Conservation (phyloP, 2,888 invertebrate species). For the Thymelicus lineola region DNA sequence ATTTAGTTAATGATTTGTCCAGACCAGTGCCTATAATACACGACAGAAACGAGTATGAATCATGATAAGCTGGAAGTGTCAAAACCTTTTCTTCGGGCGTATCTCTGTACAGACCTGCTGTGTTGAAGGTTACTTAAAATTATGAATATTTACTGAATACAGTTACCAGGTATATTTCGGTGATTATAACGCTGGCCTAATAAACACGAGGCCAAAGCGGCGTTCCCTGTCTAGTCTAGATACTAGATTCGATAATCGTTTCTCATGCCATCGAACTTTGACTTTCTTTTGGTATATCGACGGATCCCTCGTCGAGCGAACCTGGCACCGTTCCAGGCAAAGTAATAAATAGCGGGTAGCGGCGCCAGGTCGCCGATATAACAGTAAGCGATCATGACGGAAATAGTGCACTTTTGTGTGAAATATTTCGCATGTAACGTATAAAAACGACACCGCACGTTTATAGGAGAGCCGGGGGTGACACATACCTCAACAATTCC, state of each 20-base stretch:
- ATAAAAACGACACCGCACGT: constrained; percentile 36
- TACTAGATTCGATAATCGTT: constrained; percentile 6
- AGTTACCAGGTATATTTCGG: no score
- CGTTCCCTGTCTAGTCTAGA: neutral
- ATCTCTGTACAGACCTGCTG: no score
- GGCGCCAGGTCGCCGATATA: constrained; percentile 72
- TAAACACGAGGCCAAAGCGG: neutral
- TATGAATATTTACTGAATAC: no score
- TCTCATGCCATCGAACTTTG: constrained; percentile 75
- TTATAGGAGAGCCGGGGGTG: constrained; percentile 36
- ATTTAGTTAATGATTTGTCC: no score
- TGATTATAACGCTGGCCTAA: neutral
- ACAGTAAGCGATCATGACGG: constrained; percentile 62
- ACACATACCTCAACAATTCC: constrained; percentile 39
- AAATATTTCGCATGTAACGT: constrained; percentile 43
- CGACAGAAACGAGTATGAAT: no score
- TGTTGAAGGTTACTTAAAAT: no score
- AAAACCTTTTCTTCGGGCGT: no score
- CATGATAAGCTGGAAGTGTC: no score
- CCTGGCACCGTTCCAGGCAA: constrained; percentile 73
- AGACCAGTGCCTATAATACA: no score
- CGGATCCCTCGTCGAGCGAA: constrained; percentile 60
- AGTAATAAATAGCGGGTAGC: constrained; percentile 74
- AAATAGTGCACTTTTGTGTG: constrained; percentile 59
- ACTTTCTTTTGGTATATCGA: constrained; percentile 75